Percentiles rank a stretch among this genome's conserved stretches.
These are phyloP conservation scores for Nemoura dubitans DNA, from an alignment of 2,888 invertebrate genomes.

Conservation along the genomic window DNA sequence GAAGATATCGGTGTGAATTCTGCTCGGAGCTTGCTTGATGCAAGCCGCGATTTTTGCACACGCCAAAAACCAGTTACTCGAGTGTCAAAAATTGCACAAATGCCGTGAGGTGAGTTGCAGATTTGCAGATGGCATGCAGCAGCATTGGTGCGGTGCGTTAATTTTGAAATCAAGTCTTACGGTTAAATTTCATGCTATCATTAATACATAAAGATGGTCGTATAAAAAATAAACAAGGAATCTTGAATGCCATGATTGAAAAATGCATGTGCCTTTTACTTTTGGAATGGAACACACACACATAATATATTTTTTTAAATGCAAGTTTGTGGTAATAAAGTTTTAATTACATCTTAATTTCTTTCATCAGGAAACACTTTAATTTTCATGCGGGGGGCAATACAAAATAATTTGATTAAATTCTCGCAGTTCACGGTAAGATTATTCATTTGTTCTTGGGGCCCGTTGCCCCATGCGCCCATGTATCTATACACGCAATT, in stretches of 20 bases:
- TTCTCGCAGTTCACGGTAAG: background rate
- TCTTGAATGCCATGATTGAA: background rate
- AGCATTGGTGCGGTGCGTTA: too few relatives aligned
- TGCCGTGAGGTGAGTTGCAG: background rate
- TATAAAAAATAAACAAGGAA: background rate
- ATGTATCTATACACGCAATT: background rate
- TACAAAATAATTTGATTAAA: background rate
- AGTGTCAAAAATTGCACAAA: constrained; percentile 3
- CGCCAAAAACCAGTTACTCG: background rate
- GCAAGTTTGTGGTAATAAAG: background rate
- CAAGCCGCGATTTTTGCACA: background rate
- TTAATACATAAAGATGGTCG: background rate
- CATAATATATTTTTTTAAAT: too few relatives aligned
- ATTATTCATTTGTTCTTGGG: background rate
- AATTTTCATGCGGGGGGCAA: background rate
- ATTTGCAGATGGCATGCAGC: background rate
- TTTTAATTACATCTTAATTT: background rate
- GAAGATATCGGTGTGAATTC: background rate
- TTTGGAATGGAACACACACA: background rate
- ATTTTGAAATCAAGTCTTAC: background rate
- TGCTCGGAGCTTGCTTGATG: background rate
- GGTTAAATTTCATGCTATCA: background rate
- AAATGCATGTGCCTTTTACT: background rate
- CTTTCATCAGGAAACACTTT: background rate
- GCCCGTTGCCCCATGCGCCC: background rate